A percentile compares a stretch with the other conserved stretches of the same genome.
Evolutionary conservation across 2,888 invertebrate species (phyloP).

Genomic region (Liposcelis brunnea): DNA sequence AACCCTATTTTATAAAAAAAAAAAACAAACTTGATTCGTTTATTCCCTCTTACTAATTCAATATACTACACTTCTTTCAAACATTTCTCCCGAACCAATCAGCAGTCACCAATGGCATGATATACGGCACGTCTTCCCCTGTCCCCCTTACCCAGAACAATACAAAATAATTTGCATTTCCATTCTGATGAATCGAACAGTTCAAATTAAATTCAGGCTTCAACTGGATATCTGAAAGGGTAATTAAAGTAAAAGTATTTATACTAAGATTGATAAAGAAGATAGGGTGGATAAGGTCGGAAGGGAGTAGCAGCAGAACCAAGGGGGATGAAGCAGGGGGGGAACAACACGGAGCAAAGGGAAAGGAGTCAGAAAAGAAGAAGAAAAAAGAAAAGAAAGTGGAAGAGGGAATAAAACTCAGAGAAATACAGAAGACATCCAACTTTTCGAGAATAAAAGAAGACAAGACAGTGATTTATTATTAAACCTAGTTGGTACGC

Average conservation of each 20-base stretch:
- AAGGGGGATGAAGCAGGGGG: background rate
- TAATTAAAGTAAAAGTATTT: background rate
- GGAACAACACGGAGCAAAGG: background rate
- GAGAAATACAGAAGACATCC: background rate
- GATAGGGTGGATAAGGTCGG: background rate
- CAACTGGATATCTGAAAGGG: slow-evolving; percentile 1
- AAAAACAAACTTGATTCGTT: too few species aligned
- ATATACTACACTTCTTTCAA: too few species aligned
- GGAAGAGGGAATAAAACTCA: background rate
- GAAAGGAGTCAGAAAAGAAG: background rate
- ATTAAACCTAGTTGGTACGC: background rate
- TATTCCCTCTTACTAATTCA: too few species aligned
- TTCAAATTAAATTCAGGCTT: background rate
- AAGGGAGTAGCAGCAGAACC: background rate
- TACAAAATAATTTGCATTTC: too few species aligned
- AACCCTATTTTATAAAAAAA: too few species aligned
- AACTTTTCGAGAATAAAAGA: background rate
- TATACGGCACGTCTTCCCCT: too few species aligned
- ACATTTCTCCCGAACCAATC: too few species aligned
- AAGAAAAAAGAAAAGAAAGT: background rate
- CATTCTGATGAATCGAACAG: too few species aligned
- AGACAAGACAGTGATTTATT: slow-evolving; percentile 4
- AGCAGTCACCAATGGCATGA: too few species aligned
- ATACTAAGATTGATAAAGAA: background rate
- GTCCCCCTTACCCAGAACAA: too few species aligned